These are phyloP conservation scores for Sebastes steindachneri DNA, from an alignment of 2,797 vertebrate genomes.

Conservation along the genomic window DNA sequence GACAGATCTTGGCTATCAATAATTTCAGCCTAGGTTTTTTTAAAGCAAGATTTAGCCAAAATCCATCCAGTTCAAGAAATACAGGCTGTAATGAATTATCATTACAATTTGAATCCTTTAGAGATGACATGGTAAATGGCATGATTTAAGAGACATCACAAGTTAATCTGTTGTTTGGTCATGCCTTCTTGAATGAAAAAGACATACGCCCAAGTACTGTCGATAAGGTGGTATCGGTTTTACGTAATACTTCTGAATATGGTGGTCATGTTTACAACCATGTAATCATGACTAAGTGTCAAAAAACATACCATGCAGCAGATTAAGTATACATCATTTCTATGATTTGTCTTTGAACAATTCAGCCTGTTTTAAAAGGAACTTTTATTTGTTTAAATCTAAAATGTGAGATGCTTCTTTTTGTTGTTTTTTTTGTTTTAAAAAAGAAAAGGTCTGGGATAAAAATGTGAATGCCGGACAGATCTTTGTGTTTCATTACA, in stretches of 20 bases:
- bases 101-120: not conserved
- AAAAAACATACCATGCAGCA: not conserved
- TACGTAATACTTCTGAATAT: not conserved
- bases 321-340: not conserved
- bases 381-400: not conserved
- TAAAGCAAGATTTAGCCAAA: not conserved
- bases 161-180: not conserved
- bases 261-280: not conserved
- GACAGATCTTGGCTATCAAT: not conserved
- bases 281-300: not conserved
- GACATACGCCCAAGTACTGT: no score
- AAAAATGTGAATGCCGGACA: not conserved
- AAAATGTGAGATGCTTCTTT: not conserved
- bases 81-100: not conserved
- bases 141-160: not conserved
- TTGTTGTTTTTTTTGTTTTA: not conserved
- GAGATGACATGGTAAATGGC: not conserved
- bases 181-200: not conserved
- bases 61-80: not conserved
- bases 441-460: not conserved
- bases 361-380: not conserved
- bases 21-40: not conserved
- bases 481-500: not conserved
- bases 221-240: not conserved
- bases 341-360: not conserved